These are phyloP conservation scores for Carassius gibelio DNA, from an alignment of 2,113 vertebrate genomes.

Conservation along the genomic window DNA sequence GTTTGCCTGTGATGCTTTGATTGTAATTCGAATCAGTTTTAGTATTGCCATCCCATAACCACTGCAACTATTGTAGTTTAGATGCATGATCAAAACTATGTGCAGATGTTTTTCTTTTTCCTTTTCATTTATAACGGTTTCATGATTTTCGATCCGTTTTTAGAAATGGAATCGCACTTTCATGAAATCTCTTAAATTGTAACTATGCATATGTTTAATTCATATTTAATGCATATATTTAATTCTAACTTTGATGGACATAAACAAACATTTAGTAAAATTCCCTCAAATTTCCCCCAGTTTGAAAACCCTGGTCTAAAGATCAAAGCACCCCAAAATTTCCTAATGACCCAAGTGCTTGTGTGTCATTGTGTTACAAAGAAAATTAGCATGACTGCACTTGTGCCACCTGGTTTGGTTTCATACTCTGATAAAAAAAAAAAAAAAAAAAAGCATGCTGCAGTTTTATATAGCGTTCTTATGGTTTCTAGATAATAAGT, in stretches of 20 bases:
- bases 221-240: too few relatives aligned
- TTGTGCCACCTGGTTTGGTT: conserved; percentile 57
- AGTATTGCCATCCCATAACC: background rate
- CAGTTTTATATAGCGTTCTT: too few relatives aligned
- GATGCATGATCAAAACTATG: background rate
- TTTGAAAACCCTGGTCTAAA: too few relatives aligned
- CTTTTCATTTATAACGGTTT: background rate
- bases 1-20: background rate
- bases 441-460: too few relatives aligned
- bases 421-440: background rate
- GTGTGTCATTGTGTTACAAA: too few relatives aligned
- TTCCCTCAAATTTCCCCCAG: too few relatives aligned
- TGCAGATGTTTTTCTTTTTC: background rate
- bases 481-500: background rate
- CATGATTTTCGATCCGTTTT: background rate
- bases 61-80: background rate
- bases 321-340: too few relatives aligned
- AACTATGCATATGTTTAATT: too few relatives aligned
- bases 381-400: conserved; percentile 59
- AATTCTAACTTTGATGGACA: too few relatives aligned
- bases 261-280: too few relatives aligned
- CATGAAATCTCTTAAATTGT: background rate
- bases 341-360: too few relatives aligned
- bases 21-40: background rate
- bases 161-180: background rate